Base-by-base conservation (phyloP, 2,113 vertebrate species). In the Dasyprocta punctata region DNA sequence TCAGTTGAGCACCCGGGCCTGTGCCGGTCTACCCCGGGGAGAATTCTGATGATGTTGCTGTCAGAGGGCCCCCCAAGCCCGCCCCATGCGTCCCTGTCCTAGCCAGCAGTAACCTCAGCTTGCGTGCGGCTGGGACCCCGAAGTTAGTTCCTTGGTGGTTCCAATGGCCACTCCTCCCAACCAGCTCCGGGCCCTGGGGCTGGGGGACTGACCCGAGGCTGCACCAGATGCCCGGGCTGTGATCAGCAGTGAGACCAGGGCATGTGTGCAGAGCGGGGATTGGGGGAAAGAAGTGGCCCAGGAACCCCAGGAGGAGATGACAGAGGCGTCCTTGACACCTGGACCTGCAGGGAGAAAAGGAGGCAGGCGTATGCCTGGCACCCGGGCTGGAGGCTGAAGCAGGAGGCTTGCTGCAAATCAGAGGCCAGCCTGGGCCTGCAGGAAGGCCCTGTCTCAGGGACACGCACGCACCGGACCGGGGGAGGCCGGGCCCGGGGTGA, bases 181-280 rank as follows among this genome's bases (percentile, higher is more conserved):
- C 54, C 16, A 2, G 30, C 60, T 33, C 38, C 58, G 26, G 81
- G 44, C 44, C 49, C 41, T 19, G 3, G 86, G 86, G 44, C 5
- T 3, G 61, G 92, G 80, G 61, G 28, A 12, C 19, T 17, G n/a
- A 36, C 49, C 26, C 36, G 65, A 78, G 65, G 14, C 20, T 47
- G 36, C 17, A n/a, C 52, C 36, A 0, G 75, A 44, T 36, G 36
- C 49, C 41, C 28, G 41, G 41, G 73, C 80, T 19, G 65, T 2
- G 44, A 78, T 10, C 9, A 4, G 67, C 38, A 4, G 4, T 9
- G 11, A 14, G 26, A 12, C 22, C 5, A 1, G 24, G 2, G 13
- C 7, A 9, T 11, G 3, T 3, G 26, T 10, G 10, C 5, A 2
- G 24, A 3, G 16, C 10, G 41, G 49, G 17, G 56, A 33, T 0